Evolutionary conservation across 92 coral and sea anemone species (phyloP).

Genomic region (Paragorgia papillata): DNA sequence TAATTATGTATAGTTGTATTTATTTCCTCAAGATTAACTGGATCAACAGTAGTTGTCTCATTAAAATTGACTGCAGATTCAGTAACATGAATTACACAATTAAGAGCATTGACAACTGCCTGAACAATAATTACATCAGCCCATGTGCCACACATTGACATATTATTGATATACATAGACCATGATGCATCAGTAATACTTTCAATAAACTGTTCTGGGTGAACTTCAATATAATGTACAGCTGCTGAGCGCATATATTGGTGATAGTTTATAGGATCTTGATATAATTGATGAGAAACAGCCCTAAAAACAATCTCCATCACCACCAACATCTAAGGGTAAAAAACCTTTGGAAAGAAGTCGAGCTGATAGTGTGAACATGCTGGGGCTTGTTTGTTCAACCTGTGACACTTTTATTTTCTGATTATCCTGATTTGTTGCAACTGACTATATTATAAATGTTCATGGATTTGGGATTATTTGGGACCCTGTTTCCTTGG

Average conservation of each 20-base stretch:
- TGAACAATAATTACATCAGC: constrained; percentile 47
- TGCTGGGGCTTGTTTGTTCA: too few relatives aligned
- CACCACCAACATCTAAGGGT: constrained; percentile 29
- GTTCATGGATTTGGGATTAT: too few relatives aligned
- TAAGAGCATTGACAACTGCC: constrained; percentile 36
- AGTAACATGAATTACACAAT: constrained; percentile 20
- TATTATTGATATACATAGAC: constrained; percentile 28
- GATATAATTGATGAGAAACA: constrained; percentile 51
- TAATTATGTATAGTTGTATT: too few relatives aligned
- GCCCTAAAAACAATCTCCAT: constrained; percentile 51
- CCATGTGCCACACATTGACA: constrained; percentile 46
- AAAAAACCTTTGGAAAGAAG: too few relatives aligned
- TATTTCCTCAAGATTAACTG: too few relatives aligned
- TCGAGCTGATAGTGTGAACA: too few relatives aligned
- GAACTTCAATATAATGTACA: constrained; percentile 31
- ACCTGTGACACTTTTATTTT: too few relatives aligned
- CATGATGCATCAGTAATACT: constrained; percentile 37
- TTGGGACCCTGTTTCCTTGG: too few relatives aligned
- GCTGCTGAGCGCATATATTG: constrained; percentile 44
- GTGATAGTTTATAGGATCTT: constrained; percentile 35
- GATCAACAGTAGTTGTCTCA: too few relatives aligned
- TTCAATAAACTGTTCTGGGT: constrained; percentile 44
- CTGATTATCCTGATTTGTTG: too few relatives aligned
- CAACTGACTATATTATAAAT: too few relatives aligned
- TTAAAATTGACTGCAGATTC: too few relatives aligned